These are phyloP conservation scores for Pseudobourletiella spinata DNA, from an alignment of 1,140 invertebrate species.

Conservation along the genomic window DNA sequence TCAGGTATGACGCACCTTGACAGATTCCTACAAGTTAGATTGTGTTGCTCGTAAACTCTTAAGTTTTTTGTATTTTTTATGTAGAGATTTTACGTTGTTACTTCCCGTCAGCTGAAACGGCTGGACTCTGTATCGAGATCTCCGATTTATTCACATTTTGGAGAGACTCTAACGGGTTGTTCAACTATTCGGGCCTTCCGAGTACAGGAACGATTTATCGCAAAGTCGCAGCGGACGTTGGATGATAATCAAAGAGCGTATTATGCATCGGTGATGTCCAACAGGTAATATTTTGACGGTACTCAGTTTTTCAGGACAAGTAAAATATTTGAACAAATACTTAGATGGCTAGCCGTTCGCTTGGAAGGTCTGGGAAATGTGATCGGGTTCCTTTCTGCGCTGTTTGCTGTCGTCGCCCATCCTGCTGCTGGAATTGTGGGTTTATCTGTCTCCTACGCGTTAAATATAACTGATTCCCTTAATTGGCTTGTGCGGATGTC, in stretches of 20 bases:
- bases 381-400: conserved; percentile 77
- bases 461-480: conserved; percentile 53
- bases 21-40: neutral
- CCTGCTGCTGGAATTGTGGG: conserved; percentile 73
- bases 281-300: conserved; percentile 37
- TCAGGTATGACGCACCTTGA: conserved; percentile 40
- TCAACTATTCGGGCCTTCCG: conserved; percentile 37
- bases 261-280: conserved; percentile 42
- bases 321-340: conserved; percentile 9
- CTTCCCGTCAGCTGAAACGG: conserved; percentile 54
- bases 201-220: conserved; percentile 36
- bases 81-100: conserved; percentile 52
- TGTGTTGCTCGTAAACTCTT: neutral
- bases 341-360: conserved; percentile 49
- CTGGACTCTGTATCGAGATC: conserved; percentile 53
- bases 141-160: conserved; percentile 58
- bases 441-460: conserved; percentile 78
- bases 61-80: conserved; percentile 35
- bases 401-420: conserved; percentile 73
- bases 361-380: conserved; percentile 76
- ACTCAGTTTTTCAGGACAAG: too few species aligned
- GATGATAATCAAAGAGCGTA: conserved; percentile 42
- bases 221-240: conserved; percentile 39
- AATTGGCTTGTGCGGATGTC: conserved; percentile 56
- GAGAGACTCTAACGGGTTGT: conserved; percentile 48